phyloP scores from a whole-genome alignment of 2,797 vertebrate species.

The Anguilla pacifica region DNA sequence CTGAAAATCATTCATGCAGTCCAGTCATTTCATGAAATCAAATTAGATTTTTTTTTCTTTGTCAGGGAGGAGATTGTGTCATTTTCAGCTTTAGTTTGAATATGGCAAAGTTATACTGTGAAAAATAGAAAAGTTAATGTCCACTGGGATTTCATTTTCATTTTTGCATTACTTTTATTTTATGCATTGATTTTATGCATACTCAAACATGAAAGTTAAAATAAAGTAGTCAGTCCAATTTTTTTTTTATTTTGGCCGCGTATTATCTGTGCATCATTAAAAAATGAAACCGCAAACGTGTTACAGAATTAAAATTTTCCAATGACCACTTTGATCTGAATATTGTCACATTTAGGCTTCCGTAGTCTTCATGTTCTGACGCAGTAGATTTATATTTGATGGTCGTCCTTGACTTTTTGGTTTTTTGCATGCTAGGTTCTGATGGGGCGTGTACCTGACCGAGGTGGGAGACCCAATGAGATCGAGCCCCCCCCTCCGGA shows the following conservation, averaged over 20 bases:
- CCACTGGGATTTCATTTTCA: not conserved
- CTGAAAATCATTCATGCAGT: not conserved
- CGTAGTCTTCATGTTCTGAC: not conserved
- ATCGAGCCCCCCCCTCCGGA: conserved; percentile 95
- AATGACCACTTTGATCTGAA: not conserved
- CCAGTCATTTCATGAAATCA: not conserved
- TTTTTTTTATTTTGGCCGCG: not conserved
- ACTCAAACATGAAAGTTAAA: not conserved
- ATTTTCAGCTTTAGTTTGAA: not conserved
- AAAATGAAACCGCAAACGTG: not conserved
- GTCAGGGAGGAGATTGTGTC: not conserved
- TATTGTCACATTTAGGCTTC: not conserved
- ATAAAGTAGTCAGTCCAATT: not conserved
- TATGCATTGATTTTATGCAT: not conserved
- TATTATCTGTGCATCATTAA: not conserved
- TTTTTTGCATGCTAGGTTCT: conserved; percentile 74
- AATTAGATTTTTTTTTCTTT: not conserved
- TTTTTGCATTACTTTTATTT: not conserved
- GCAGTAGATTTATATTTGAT: not conserved
- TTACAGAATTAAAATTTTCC: not conserved
- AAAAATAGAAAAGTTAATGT: not conserved
- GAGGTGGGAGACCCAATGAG: conserved; percentile 94
- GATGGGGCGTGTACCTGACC: conserved; percentile 96
- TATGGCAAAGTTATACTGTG: not conserved
- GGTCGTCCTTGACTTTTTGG: not conserved